Conservation (phyloP, 2,797 vertebrate species). For the Diceros bicornis region DNA sequence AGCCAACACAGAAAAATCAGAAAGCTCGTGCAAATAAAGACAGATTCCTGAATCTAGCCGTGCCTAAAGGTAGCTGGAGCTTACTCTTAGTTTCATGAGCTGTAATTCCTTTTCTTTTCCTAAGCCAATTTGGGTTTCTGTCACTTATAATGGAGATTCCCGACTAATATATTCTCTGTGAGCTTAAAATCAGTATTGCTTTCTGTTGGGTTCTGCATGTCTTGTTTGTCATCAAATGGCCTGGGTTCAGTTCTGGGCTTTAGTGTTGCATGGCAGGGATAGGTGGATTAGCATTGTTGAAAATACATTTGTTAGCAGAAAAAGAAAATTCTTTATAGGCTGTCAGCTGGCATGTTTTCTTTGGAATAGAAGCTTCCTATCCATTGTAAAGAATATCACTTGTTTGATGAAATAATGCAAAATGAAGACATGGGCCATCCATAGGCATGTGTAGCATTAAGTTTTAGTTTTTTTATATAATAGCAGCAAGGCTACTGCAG, state of each 20-base stretch:
- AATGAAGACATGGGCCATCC: background rate
- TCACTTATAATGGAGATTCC: slow-evolving; percentile 28
- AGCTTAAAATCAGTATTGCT: slow-evolving; percentile 16
- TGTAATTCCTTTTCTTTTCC: slow-evolving; percentile 39
- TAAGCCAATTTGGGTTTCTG: background rate
- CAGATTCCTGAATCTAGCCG: background rate
- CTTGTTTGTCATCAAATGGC: background rate
- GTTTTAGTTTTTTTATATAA: background rate
- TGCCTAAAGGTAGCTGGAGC: background rate
- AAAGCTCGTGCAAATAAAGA: background rate
- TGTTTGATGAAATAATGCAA: slow-evolving; percentile 21
- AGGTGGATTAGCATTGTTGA: background rate
- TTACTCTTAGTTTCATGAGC: slow-evolving; percentile 18
- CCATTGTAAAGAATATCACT: background rate
- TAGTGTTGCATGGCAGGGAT: background rate
- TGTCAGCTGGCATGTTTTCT: background rate
- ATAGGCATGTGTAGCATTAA: background rate
- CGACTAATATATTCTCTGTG: background rate
- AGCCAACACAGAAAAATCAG: slow-evolving; percentile 22
- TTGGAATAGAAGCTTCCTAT: background rate
- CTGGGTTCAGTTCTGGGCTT: background rate
- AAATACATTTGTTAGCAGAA: background rate
- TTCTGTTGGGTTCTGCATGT: background rate
- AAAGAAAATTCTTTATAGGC: background rate
- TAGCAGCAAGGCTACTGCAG: background rate